Base-by-base conservation (phyloP, 2,797 vertebrate species). In the Megaceryle alcyon region DNA sequence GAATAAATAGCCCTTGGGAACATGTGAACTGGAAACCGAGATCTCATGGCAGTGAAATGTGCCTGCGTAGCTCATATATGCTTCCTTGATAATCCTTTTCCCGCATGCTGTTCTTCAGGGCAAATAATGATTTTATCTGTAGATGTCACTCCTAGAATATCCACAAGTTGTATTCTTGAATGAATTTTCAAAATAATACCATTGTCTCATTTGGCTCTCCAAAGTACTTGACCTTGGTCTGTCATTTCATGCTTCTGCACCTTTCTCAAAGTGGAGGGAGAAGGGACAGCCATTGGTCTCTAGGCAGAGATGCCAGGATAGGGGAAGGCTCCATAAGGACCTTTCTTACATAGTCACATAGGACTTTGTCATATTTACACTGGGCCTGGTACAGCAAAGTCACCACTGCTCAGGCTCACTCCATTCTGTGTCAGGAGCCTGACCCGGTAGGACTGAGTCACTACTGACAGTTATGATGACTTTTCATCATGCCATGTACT, bases 1-100 rank as follows among this genome's bases (percentile, higher is more conserved):
- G 88, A 94, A 94, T 94, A 96, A 95, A 96, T 95, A 94, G 94
- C 94, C 94, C 53, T 95, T 93, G 93, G 96, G 96, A 95, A 68
- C 78, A 54, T 80, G 90, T 85, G 92, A 90, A 92, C 88, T 92
- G 92, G 86, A 96, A 93, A 92, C 90, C 22, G 14, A 95, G 94
- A 90, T 82, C 88, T 92, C 77, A 92, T 71, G 78, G 94, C 88
- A 92, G 73, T 82, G 44, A 92, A 95, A 94, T 94, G 76, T 94
- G 92, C 71, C 70, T 68, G 37, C 57, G 41, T 82, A 90, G 83
- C 70, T 96, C 90, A 66, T 77, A 88, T 68, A 80, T 29, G 61
- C 71, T 84, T 66, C 70, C 68, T 92, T 94, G 91, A 90, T 94
- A 95, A 96, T 96, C 94, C 92, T 88, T 94, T 86, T 91, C 73